phyloP scores from a whole-genome alignment of 2,797 vertebrate species.

The Telmatherina bonti region DNA sequence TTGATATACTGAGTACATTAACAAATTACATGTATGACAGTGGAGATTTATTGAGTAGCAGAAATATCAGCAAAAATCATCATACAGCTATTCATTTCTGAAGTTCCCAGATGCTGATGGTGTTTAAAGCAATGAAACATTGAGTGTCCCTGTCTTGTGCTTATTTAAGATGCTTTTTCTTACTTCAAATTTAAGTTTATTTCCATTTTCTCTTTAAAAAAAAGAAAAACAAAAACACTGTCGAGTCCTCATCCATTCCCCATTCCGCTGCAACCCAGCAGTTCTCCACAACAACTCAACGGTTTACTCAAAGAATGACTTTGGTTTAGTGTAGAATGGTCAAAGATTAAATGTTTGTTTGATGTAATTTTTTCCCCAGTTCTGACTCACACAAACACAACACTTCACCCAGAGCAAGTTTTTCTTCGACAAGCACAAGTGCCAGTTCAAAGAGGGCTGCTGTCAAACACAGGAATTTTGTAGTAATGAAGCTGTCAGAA shows the following conservation, averaged over 20 bases:
- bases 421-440: slow-evolving; percentile 54
- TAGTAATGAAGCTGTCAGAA: slow-evolving; percentile 69
- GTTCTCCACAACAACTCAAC: slow-evolving; percentile 47
- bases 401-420: slow-evolving; percentile 48
- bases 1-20: neutral
- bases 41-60: neutral
- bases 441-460: slow-evolving; percentile 37
- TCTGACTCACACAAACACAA: slow-evolving; percentile 59
- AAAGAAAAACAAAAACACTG: slow-evolving; percentile 5
- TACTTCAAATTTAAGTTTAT: neutral
- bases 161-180: neutral
- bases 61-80: neutral
- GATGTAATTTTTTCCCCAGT: slow-evolving; percentile 48
- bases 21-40: neutral
- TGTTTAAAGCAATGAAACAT: neutral
- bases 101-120: neutral
- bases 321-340: slow-evolving; percentile 44
- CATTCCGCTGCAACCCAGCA: slow-evolving; percentile 15
- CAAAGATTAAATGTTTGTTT: slow-evolving; percentile 60
- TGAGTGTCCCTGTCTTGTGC: neutral
- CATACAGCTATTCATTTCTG: too few species aligned
- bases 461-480: slow-evolving; percentile 52
- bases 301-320: slow-evolving; percentile 45
- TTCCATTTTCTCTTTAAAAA: neutral
- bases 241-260: slow-evolving; percentile 26